Evolutionary conservation across 1,140 invertebrate species (phyloP), one percentile per base, ranked within the genome.

Genomic region (Sycophila sp.): DNA sequence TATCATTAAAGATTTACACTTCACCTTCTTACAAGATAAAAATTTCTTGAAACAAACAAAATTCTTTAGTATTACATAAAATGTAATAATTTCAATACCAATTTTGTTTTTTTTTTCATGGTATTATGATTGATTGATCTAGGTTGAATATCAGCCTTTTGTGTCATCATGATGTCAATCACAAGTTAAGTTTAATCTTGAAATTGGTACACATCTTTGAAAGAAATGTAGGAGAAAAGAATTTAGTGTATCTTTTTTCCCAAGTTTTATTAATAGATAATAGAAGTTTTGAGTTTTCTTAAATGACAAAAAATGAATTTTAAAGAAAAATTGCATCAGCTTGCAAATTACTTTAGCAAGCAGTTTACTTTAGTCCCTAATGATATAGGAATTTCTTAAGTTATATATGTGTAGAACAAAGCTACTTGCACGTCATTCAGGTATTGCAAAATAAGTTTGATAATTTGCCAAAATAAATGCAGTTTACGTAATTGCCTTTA

Each of bases 381-480:
- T 22, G 10, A 32, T 63, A 49, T 49, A 47, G 24, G 1, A 10
- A 47, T 47, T 47, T 22, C 19, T 22, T 63, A 17, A 6, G 36
- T 49, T 34, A 10, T 19, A 34, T 36, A 63, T 63, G 17, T 40
- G 15, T 0, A 32, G 7, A 47, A 45, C 22, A 32, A 30, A 36
- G 17, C n/a, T 32, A 63, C 24, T 13, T 22, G 13, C 7, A 11
- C n/a, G 32, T 62, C 2, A 32, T 28, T 38, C 28, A 49, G n/a
- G 6, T 17, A 51, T 51, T 63, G 26, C 60, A 34, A 47, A 49
- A 49, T 22, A 13, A 22, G 17, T 63, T 63, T 63, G 30, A 63
- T 28, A 22, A 15, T 63, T 36, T 34, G 60, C 60, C 60, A 63
- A 63, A 49, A 51, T 51, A 11, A 45, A 11, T 19, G 6, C 11